A percentile compares a stretch with the other conserved stretches of the same genome.
Evolutionary conservation across 2,797 vertebrate species (phyloP).

Genomic region (Trichosurus vulpecula): DNA sequence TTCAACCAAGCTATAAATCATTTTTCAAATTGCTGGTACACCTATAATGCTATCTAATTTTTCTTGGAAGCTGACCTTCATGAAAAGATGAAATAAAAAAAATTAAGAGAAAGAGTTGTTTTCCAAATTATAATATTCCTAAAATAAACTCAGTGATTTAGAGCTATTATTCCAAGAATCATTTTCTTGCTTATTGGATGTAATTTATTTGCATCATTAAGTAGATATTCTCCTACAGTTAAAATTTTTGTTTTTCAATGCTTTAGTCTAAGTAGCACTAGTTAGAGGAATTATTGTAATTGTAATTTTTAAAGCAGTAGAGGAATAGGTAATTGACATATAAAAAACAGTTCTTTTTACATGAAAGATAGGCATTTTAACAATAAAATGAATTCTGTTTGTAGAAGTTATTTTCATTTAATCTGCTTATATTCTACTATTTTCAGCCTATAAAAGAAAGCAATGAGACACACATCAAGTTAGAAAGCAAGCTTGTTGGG

Average conservation of each 20-base stretch:
- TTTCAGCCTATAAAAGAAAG: neutral
- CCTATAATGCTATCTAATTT: conserved; percentile 64
- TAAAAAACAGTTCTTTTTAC: neutral
- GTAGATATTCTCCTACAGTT: conserved; percentile 51
- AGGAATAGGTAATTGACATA: neutral
- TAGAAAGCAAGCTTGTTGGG: neutral
- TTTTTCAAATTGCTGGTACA: conserved; percentile 61
- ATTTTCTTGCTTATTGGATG: conserved; percentile 20
- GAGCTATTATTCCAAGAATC: conserved; percentile 51
- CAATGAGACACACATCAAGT: neutral
- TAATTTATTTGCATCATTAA: neutral
- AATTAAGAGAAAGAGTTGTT: conserved; percentile 25
- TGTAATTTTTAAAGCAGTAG: conserved; percentile 18
- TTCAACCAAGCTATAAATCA: conserved; percentile 65
- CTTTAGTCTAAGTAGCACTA: conserved; percentile 48
- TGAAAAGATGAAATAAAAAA: conserved; percentile 60
- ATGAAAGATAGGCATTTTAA: neutral
- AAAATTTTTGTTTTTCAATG: conserved; percentile 45
- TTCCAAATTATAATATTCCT: conserved; percentile 64
- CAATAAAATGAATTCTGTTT: neutral
- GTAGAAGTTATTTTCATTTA: neutral
- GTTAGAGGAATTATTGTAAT: conserved; percentile 41
- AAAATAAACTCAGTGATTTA: conserved; percentile 47
- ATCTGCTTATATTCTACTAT: neutral
- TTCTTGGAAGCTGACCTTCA: conserved; percentile 57